These are phyloP conservation scores for Pomatostomus ruficeps DNA, from an alignment of 2,113 vertebrate genomes.

Conservation along the genomic window DNA sequence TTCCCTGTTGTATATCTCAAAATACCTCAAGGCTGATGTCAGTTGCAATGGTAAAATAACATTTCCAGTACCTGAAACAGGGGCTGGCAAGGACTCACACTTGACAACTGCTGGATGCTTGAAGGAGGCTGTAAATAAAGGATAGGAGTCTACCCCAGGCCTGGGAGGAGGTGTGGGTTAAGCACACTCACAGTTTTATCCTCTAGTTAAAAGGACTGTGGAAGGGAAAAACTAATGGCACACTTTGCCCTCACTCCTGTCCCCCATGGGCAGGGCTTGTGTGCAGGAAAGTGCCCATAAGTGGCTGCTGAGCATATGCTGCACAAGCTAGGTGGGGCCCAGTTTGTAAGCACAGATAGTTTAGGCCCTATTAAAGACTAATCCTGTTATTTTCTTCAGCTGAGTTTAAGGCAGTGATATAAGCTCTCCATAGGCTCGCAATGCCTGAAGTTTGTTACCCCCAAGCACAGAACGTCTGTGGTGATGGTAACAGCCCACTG, in stretches of 20 bases:
- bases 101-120: neutral
- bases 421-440: neutral
- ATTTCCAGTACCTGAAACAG: neutral
- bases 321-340: neutral
- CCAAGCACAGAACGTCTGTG: neutral
- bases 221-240: neutral
- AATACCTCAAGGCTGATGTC: neutral
- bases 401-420: neutral
- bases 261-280: neutral
- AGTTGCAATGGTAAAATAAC: neutral
- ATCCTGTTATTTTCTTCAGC: neutral
- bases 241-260: neutral
- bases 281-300: rapidly evolving
- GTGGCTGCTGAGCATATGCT: neutral
- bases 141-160: rapidly evolving
- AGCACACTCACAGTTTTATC: neutral
- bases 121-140: neutral
- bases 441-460: neutral
- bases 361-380: neutral
- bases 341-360: neutral
- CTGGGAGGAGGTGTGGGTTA: neutral
- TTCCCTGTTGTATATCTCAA: neutral
- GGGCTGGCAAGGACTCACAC: neutral
- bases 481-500: neutral
- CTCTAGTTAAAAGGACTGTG: neutral